A percentile compares a stretch with the other conserved stretches of the same genome.
These are phyloP conservation scores for Lepidotrigona ventralis DNA, from an alignment of 1,140 invertebrate genomes.

Conservation along the genomic window DNA sequence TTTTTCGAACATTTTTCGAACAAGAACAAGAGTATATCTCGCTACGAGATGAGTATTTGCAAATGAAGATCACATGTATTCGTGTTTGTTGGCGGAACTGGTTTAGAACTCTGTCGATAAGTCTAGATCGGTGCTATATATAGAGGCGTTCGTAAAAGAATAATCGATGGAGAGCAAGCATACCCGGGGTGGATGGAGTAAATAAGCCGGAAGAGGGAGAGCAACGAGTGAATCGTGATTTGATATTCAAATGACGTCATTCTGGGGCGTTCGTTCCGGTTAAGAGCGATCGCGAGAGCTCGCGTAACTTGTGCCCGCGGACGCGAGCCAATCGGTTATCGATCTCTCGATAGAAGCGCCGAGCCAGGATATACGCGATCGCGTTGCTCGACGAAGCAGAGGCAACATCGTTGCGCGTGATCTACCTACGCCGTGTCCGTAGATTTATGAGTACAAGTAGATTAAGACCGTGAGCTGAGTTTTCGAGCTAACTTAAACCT, in stretches of 20 bases:
- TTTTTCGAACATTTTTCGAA: not conserved
- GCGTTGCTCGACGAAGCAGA: constrained; percentile 15
- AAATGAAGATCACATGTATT: not conserved
- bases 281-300: not conserved
- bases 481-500: constrained; percentile 46
- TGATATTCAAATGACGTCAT: constrained; percentile 42
- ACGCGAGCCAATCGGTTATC: constrained; percentile 51
- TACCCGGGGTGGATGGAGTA: too few relatives aligned
- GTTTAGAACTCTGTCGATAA: not conserved
- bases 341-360: constrained; percentile 40
- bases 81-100: not conserved
- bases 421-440: constrained; percentile 57
- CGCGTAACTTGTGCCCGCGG: constrained; percentile 34
- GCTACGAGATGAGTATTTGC: not conserved
- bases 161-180: not conserved
- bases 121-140: not conserved
- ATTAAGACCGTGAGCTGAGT: constrained; percentile 31
- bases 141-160: not conserved
- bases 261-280: constrained; percentile 35
- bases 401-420: constrained; percentile 52
- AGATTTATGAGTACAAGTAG: constrained; percentile 52
- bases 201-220: constrained; percentile 14
- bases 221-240: not conserved
- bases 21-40: not conserved
- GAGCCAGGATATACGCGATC: constrained; percentile 16